These are phyloP conservation scores for Vultur gryphus DNA, from an alignment of 2,797 vertebrate genomes.

Conservation along the genomic window DNA sequence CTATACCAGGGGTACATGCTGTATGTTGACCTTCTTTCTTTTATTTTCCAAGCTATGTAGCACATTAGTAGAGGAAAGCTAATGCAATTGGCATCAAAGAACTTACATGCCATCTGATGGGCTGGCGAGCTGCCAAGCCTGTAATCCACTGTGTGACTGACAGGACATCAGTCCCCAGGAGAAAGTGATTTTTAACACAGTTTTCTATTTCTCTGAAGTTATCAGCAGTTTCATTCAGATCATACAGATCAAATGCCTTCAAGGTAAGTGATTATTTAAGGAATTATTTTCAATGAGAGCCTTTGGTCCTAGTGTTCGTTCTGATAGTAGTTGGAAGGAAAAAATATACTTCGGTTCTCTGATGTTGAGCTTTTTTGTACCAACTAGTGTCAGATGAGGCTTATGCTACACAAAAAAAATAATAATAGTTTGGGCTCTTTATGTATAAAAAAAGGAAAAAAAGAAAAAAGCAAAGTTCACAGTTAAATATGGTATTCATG, in stretches of 20 bases:
- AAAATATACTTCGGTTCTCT: background rate
- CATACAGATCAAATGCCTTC: constrained; percentile 47
- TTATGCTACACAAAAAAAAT: background rate
- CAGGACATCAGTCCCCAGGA: constrained; percentile 53
- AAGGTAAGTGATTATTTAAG: constrained; percentile 63
- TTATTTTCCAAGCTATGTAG: constrained; percentile 68
- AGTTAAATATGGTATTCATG: background rate
- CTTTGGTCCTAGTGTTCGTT: background rate
- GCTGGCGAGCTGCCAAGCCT: constrained; percentile 63
- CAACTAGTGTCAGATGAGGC: background rate
- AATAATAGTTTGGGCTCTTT: background rate
- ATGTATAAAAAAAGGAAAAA: background rate
- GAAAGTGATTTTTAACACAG: constrained; percentile 49
- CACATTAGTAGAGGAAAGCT: constrained; percentile 63
- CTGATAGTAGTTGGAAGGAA: background rate
- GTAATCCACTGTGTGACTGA: constrained; percentile 58
- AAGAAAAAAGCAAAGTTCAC: background rate
- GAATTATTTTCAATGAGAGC: constrained; percentile 46
- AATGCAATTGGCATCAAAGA: constrained; percentile 70
- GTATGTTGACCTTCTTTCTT: constrained; percentile 62
- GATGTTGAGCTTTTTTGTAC: background rate
- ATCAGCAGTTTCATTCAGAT: constrained; percentile 58
- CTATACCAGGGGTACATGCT: constrained; percentile 7
- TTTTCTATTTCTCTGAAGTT: constrained; percentile 59
- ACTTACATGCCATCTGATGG: constrained; percentile 48